Evolutionary conservation across 2,797 vertebrate species (phyloP), one percentile per base, ranked within the genome.

Genomic region (Amniataba percoides): DNA sequence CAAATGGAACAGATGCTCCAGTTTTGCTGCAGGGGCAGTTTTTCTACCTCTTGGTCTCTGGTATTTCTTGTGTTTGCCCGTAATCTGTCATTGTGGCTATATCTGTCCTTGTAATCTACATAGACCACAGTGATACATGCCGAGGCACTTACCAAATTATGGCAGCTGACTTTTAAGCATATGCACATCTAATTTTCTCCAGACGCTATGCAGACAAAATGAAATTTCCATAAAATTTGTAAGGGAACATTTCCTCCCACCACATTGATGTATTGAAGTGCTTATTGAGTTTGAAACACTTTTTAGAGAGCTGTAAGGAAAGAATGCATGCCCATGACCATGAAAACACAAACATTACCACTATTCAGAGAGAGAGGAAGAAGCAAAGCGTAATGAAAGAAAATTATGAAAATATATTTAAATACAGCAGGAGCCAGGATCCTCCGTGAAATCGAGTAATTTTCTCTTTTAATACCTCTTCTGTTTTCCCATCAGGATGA

Each of bases 221-320:
- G 55, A 89, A 80, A 94, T 95, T 93, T 94, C 90, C 92, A 93
- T 94, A 93, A 75, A 79, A 90, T 88, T 81, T 85, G 79, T 87
- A 81, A 87, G 84, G 79, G 88, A 83, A 84, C 84, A 82, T 89
- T 89, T 85, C 82, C 84, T 83, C 73, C 81, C 31, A 43, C 57
- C 39, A 55, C 67, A 74, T 56, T 94, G 93, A 94, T 94, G 83
- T 89, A 94, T 95, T 93, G 88, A 79, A 90, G 39, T 1, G 2
- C 79, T 89, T 87, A 95, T 94, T 80, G 82, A 86, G 88, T 92
- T 89, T 93, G 94, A 95, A 89, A 81, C 52, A 77, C 58, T 52
- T 88, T 89, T 87, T 73, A 69, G 40, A 55, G 63, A 2, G 45
- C 34, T 85, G 76, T 87, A 83, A 85, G 59, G 25, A 78, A 88